These are phyloP conservation scores for Styela clava DNA, from an alignment of 23 tunicate species.

Conservation along the genomic window DNA sequence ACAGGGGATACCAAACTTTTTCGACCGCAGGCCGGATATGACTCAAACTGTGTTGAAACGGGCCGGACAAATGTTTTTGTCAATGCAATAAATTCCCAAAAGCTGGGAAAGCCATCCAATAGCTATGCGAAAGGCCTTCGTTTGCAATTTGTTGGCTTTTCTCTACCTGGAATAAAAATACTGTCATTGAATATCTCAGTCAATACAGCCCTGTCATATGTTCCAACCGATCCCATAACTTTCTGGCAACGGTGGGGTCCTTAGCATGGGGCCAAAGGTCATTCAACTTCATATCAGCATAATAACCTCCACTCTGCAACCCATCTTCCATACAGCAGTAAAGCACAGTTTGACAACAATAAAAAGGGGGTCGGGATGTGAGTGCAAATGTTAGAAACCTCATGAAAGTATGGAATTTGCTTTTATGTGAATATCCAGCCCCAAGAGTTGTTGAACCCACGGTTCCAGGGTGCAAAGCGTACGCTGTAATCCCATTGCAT, in stretches of 20 bases:
- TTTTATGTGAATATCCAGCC: neutral
- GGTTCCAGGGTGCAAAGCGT: constrained; percentile 32
- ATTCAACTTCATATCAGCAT: neutral
- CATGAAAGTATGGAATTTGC: neutral
- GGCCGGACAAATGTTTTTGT: too few species aligned
- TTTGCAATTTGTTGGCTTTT: too few species aligned
- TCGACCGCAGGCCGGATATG: too few species aligned
- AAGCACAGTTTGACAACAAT: constrained; percentile 5
- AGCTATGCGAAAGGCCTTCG: too few species aligned
- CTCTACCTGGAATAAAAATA: too few species aligned
- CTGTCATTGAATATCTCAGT: too few species aligned
- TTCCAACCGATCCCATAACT: constrained; percentile 3
- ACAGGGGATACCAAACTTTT: too few species aligned
- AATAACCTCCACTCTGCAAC: constrained; percentile 6
- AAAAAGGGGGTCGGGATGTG: constrained; percentile 1
- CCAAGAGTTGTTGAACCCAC: neutral
- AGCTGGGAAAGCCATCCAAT: too few species aligned
- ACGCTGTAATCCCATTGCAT: constrained; percentile 2
- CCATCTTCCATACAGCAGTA: constrained; percentile 11
- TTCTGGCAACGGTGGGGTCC: neutral
- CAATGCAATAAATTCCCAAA: too few species aligned
- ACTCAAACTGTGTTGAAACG: too few species aligned
- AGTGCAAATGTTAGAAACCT: neutral
- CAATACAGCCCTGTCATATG: neutral
- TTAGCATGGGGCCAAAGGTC: constrained; percentile 8